Conservation (phyloP, 2,113 vertebrate species). For the Maccullochella peelii region DNA sequence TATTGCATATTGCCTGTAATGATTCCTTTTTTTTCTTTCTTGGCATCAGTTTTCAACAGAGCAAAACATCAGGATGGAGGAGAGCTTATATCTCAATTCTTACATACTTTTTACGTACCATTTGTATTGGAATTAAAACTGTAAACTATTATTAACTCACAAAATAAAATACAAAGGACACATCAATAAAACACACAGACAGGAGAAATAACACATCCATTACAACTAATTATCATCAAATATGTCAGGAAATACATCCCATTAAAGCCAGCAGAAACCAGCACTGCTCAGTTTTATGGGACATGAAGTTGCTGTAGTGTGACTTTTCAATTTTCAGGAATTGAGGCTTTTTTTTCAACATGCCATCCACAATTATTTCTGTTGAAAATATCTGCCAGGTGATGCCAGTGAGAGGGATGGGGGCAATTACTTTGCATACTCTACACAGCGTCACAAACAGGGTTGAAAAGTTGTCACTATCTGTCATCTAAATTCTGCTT, state of each 20-base stretch:
- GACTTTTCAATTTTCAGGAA: slow-evolving; percentile 40
- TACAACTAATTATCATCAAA: neutral
- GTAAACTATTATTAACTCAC: neutral
- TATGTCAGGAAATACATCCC: slow-evolving; percentile 7
- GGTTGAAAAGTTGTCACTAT: slow-evolving; percentile 35
- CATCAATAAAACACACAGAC: neutral
- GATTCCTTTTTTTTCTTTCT: no score
- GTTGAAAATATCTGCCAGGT: slow-evolving; percentile 45
- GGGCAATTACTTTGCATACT: slow-evolving; percentile 54
- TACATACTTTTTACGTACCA: neutral
- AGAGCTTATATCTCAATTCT: neutral
- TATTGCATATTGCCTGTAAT: neutral
- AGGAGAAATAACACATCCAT: neutral
- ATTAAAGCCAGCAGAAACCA: slow-evolving; percentile 29
- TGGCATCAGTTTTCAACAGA: neutral
- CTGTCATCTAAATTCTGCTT: slow-evolving; percentile 44
- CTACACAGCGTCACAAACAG: slow-evolving; percentile 31
- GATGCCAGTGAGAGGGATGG: slow-evolving; percentile 34
- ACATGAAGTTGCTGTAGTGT: slow-evolving; percentile 22
- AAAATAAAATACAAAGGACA: neutral
- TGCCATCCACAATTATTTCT: slow-evolving; percentile 55
- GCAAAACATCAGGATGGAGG: neutral
- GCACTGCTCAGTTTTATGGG: slow-evolving; percentile 6
- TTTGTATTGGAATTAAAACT: neutral
- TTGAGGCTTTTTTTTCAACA: slow-evolving; percentile 20